These are phyloP conservation scores for Oreotrochilus melanogaster DNA, from an alignment of 2,113 vertebrate species.

Conservation along the genomic window DNA sequence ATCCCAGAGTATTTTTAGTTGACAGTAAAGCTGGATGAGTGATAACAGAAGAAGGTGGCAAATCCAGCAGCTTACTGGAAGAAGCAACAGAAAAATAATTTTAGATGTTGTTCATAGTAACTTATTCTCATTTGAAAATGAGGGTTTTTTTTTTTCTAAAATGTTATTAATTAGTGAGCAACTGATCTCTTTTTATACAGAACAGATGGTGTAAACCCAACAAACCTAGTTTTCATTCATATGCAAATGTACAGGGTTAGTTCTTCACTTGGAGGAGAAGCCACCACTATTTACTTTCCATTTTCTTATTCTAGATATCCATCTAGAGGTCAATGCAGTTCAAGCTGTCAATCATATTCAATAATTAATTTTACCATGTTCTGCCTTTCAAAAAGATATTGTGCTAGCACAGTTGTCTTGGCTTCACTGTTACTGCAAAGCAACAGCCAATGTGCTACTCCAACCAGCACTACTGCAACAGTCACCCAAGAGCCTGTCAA, in stretches of 20 bases:
- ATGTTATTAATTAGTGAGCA: constrained; percentile 34
- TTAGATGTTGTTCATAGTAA: neutral
- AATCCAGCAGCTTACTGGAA: neutral
- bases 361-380: neutral
- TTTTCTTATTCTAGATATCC: neutral
- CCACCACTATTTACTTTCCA: neutral
- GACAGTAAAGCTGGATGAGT: neutral
- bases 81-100: neutral
- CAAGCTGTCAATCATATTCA: constrained; percentile 29
- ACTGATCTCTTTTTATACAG: constrained; percentile 20
- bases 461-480: neutral
- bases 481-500: constrained; percentile 39
- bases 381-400: neutral
- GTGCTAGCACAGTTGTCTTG: constrained; percentile 34
- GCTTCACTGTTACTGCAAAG: neutral
- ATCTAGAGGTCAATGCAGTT: neutral
- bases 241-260: constrained; percentile 11
- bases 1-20: neutral
- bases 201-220: constrained; percentile 56
- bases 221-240: constrained; percentile 31
- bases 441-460: neutral
- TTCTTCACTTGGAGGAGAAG: constrained; percentile 28
- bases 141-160: neutral
- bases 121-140: constrained; percentile 4
- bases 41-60: neutral